phyloP scores from a whole-genome alignment of 2,888 invertebrate genomes.

The Microplitis deprimator region DNA sequence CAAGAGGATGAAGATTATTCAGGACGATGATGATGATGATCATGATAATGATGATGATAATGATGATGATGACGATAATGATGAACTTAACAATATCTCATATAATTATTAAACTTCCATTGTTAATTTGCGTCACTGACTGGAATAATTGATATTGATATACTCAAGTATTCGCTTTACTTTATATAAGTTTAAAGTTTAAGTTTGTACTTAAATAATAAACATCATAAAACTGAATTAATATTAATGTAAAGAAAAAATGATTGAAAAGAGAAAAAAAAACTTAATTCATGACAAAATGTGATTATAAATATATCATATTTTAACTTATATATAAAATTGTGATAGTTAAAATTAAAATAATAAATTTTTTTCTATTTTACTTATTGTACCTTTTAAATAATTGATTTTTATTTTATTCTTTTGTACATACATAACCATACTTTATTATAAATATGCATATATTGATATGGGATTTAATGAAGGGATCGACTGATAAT shows the following conservation, averaged over 20 bases:
- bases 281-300: no score
- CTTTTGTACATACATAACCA: no score
- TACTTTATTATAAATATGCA: no score
- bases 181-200: not conserved
- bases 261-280: no score
- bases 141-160: conserved; percentile 29
- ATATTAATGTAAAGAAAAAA: not conserved
- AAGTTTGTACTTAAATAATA: conserved; percentile 30
- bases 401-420: no score
- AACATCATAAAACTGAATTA: not conserved
- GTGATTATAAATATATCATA: no score
- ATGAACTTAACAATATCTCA: not conserved
- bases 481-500: conserved; percentile 49
- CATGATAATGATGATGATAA: conserved; percentile 8
- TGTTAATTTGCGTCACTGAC: conserved; percentile 27
- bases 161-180: conserved; percentile 6
- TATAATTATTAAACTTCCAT: conserved; percentile 34
- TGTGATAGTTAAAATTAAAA: no score
- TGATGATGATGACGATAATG: conserved; percentile 8
- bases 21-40: not conserved
- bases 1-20: not conserved
- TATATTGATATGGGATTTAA: not conserved
- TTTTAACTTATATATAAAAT: no score
- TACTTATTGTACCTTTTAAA: no score
- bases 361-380: no score